Conservation (phyloP, 1,140 invertebrate species). For the Drosophila parabipectinata region DNA sequence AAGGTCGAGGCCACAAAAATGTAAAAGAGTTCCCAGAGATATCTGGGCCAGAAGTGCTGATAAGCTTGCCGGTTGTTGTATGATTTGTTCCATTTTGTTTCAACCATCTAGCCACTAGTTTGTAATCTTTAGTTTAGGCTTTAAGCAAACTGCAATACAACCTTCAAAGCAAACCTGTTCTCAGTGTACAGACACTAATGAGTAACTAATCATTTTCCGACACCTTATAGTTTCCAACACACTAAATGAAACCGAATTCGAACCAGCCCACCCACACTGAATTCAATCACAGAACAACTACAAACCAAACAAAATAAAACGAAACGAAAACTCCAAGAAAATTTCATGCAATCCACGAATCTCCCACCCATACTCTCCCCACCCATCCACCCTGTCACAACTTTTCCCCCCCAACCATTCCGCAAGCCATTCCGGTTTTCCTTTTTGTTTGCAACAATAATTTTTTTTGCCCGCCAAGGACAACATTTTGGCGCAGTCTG, state of each 20-base stretch:
- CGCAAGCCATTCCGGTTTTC: slow-evolving; percentile 16
- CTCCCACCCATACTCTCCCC: slow-evolving; percentile 28
- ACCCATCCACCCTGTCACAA: slow-evolving; percentile 6
- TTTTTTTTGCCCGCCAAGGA: slow-evolving; percentile 60
- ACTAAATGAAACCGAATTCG: slow-evolving; percentile 41
- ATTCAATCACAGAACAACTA: slow-evolving; percentile 46
- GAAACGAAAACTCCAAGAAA: slow-evolving; percentile 41
- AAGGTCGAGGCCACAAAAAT: slow-evolving; percentile 15
- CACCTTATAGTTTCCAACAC: slow-evolving; percentile 21
- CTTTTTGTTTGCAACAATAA: slow-evolving; percentile 39
- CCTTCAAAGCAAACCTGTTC: slow-evolving; percentile 8
- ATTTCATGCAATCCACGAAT: slow-evolving; percentile 67
- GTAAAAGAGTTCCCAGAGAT: not conserved
- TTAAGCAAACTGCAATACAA: slow-evolving; percentile 39
- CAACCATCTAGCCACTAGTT: slow-evolving; percentile 26
- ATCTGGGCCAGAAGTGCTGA: slow-evolving; percentile 5
- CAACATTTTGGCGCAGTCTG: slow-evolving; percentile 68
- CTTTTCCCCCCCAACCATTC: slow-evolving; percentile 12
- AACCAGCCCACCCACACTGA: slow-evolving; percentile 28
- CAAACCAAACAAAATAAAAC: slow-evolving; percentile 18
- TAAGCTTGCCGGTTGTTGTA: slow-evolving; percentile 6
- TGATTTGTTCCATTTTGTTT: slow-evolving; percentile 12
- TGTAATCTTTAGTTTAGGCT: slow-evolving; percentile 17
- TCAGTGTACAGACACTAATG: slow-evolving; percentile 39
- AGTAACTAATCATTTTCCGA: slow-evolving; percentile 26